Base-by-base conservation (phyloP, 2,888 invertebrate genomes). In the Xiphydria camelus region DNA sequence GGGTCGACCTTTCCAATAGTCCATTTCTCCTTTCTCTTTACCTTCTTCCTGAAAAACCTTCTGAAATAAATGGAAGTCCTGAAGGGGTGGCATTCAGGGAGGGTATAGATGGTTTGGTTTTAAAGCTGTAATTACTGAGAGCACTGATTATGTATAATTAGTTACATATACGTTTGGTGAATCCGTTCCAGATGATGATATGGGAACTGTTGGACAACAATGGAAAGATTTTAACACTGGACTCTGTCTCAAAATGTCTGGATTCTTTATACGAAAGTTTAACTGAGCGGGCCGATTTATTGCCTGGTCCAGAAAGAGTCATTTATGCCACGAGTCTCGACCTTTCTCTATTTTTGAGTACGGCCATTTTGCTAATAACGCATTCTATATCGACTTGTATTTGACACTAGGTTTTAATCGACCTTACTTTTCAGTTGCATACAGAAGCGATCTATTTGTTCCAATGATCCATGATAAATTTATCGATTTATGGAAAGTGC, bases 341-440 rank as follows among this genome's bases (percentile, higher is more conserved):
- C 44, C 65, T 68, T 21, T 62, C 66, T 12, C 45, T 75, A 43
- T 70, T 71, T 50, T 47, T 75, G 51, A 56, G 74, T 74, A 66
- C 53, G 61, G 22, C 2, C 18, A 9, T 25, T 53, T 6, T 31
- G 29, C 26, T 23, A 23, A 35, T 40, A 15, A 29, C 29, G 5
- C n/a, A 35, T 22, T 29, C 15, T 26, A 3, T n/a, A n/a, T 35
- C 7, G 10, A n/a, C n/a, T n/a, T n/a, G n/a, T n/a, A n/a, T n/a
- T n/a, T n/a, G n/a, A n/a, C n/a, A n/a, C n/a, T n/a, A n/a, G n/a
- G 0, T 32, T 23, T 20, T 18, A n/a, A 42, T 36, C 34, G 22
- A 18, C 47, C 40, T 38, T 22, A 19, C 17, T 23, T 61, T 64
- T 31, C 41, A 74, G 74, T 67, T 41, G 59, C 67, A 17, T 59